Evolutionary conservation across 2,888 invertebrate species (phyloP), one percentile per base, ranked within the genome.

Genomic region (Norana najaformis): DNA sequence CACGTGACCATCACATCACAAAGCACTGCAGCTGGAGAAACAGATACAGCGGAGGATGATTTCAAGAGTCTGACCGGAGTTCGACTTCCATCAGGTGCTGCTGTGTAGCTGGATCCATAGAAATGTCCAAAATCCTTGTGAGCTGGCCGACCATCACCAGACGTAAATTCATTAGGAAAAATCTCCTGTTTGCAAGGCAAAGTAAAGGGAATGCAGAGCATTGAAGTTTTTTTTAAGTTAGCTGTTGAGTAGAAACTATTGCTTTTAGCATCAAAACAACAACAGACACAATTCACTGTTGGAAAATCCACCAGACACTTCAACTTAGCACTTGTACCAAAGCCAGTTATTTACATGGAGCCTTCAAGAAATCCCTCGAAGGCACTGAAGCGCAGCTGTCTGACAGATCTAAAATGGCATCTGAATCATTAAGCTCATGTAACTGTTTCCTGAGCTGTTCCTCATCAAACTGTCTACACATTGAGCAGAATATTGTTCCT

Each of bases 51-150:
- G n/a, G n/a, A 69, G 8, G 53, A 53, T 53, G 69, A 30, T 6
- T 69, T 69, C 16, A 69, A 69, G 6, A 47, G 36, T 94, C 95
- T 95, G 95, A 97, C 97, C n/a, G 97, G 98, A 90, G 98, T 98
- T 94, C 99, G 96, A 83, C 96, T 96, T 1, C 99, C 99, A 95
- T 99, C 97, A 0, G 99, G 99, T 5, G 97, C 97, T 18, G 98
- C 96, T 0, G 98, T 96, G 94, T 99, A 99, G 93, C 97, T 97
- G 0, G 98, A 98, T 0, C 98, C 99, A 94, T 98, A 99, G 94
- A 99, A 99, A 93, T 97, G 97, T 20, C 99, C 98, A 93, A 98
- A 97, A 91, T 96, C 96, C 92, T 96, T 97, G 93, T 96, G 96
- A 83, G 96, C 96, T 88, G 97, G 96, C 92, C 96, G 96, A 0